A percentile compares a stretch with the other conserved stretches of the same genome.
Conservation (phyloP, 1,140 invertebrate genomes). For the Thereuonema tuberculata region DNA sequence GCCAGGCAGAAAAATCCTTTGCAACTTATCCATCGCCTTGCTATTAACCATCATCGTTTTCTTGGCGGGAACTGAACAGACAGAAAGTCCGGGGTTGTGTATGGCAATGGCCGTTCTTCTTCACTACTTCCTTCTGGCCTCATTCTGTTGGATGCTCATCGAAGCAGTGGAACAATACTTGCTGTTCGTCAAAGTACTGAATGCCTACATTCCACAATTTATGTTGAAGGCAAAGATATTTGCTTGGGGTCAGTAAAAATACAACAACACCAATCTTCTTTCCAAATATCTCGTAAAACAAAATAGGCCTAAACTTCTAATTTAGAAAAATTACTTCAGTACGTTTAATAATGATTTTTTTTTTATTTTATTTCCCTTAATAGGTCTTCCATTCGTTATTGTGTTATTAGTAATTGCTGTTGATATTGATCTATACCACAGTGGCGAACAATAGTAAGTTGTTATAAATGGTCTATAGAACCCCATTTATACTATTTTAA, state of each 20-base stretch:
- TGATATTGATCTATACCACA: slow-evolving; percentile 20
- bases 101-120: slow-evolving; percentile 26
- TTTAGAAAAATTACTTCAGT: too few relatives aligned
- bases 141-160: slow-evolving; percentile 36
- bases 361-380: too few relatives aligned
- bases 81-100: slow-evolving; percentile 18
- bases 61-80: slow-evolving; percentile 18
- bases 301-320: too few relatives aligned
- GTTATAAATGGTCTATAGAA: slow-evolving; percentile 21
- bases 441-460: slow-evolving; percentile 5
- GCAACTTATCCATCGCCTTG: slow-evolving; percentile 22
- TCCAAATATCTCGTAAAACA: too few relatives aligned
- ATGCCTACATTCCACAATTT: slow-evolving; percentile 29
- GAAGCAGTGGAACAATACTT: slow-evolving; percentile 33
- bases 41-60: slow-evolving; percentile 19
- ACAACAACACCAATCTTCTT: too few relatives aligned
- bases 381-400: slow-evolving; percentile 29
- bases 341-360: too few relatives aligned
- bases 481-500: too few relatives aligned
- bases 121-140: slow-evolving; percentile 32
- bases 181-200: slow-evolving; percentile 33
- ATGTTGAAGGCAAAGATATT: slow-evolving; percentile 26
- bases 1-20: slow-evolving; percentile 21
- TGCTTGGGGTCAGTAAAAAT: slow-evolving; percentile 29
- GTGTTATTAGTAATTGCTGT: slow-evolving; percentile 18